A percentile compares a stretch with the other conserved stretches of the same genome.
phyloP scores from a whole-genome alignment of 2,113 vertebrate genomes.

The Tapirus terrestris region DNA sequence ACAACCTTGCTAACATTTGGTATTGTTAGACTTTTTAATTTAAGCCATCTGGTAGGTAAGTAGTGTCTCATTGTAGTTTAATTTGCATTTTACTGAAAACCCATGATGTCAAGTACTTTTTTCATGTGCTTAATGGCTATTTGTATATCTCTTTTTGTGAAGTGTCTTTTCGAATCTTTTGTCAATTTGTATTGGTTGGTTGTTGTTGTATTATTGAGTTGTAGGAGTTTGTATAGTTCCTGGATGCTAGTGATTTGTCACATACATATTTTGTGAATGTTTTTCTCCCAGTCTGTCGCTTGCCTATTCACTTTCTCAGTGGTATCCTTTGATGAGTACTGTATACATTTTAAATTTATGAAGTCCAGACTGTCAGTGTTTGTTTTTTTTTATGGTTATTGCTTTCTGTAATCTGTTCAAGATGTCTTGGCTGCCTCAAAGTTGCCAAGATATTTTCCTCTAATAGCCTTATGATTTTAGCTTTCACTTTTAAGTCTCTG shows the following conservation, averaged over 20 bases:
- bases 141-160: background rate
- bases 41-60: background rate
- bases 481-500: background rate
- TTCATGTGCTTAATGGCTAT: background rate
- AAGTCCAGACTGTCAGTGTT: background rate
- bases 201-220: background rate
- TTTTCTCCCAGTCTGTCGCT: background rate
- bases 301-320: background rate
- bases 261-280: background rate
- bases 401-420: constrained; percentile 6
- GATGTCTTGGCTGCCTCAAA: background rate
- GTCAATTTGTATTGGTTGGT: background rate
- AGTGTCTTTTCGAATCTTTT: background rate
- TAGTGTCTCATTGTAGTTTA: background rate
- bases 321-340: background rate
- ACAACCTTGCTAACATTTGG: background rate
- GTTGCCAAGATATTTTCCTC: background rate
- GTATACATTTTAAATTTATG: background rate
- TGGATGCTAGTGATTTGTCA: background rate
- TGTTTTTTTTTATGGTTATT: background rate
- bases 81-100: background rate
- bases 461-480: constrained; percentile 29
- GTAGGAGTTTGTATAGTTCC: background rate
- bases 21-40: background rate
- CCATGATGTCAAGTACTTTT: background rate